A percentile compares a stretch with the other conserved stretches of the same genome.
phyloP scores from a whole-genome alignment of 2,888 invertebrate genomes.

The Synanthedon myopaeformis region DNA sequence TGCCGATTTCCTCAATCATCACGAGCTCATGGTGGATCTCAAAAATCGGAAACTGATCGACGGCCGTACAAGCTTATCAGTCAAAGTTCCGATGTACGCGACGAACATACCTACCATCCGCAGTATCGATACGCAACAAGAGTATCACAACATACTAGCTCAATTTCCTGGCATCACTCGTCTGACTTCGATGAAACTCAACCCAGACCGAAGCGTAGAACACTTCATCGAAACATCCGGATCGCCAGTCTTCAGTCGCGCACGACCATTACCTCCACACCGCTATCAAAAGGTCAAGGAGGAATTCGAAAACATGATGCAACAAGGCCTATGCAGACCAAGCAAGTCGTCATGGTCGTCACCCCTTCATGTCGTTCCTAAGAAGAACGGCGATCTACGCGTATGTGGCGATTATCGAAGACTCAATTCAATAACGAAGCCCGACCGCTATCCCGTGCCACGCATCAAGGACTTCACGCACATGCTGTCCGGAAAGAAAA shows the following conservation, averaged over 20 bases:
- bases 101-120: neutral
- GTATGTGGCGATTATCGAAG: too few relatives aligned
- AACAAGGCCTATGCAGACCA: neutral
- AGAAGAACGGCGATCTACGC: too few relatives aligned
- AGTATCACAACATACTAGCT: neutral
- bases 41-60: neutral
- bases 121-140: neutral
- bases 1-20: neutral
- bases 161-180: neutral
- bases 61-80: neutral
- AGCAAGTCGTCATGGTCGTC: neutral
- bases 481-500: too few relatives aligned
- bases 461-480: too few relatives aligned
- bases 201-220: neutral
- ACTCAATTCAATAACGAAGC: too few relatives aligned
- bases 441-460: too few relatives aligned
- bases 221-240: neutral
- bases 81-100: neutral
- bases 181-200: neutral
- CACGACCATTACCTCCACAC: neutral
- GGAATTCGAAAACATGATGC: neutral
- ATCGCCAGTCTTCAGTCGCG: neutral
- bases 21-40: neutral
- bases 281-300: neutral
- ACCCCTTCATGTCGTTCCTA: too few relatives aligned